A percentile compares a stretch with the other conserved stretches of the same genome.
Conservation (phyloP, 2,113 vertebrate genomes). For the Mormyrus lacerda region DNA sequence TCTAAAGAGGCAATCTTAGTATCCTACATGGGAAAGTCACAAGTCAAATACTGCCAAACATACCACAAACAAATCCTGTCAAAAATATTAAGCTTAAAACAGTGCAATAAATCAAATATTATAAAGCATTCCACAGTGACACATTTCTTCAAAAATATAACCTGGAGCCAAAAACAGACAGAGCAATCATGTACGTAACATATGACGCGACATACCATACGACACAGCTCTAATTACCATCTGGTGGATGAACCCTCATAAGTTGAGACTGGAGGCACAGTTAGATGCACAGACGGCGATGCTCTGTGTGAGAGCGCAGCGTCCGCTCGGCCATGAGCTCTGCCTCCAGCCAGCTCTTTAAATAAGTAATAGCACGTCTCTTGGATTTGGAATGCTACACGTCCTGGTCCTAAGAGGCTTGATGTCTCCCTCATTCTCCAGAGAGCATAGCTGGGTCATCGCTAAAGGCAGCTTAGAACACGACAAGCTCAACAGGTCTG, state of each 20-base stretch:
- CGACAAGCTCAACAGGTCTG: not conserved
- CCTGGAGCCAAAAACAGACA: not conserved
- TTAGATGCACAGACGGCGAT: not conserved
- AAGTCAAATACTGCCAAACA: not conserved
- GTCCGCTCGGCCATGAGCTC: not conserved
- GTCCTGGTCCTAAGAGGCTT: slow-evolving; percentile 46
- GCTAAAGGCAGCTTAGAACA: not conserved
- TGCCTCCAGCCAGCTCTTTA: slow-evolving; percentile 52
- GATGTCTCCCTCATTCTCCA: slow-evolving; percentile 28
- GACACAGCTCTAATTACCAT: not conserved
- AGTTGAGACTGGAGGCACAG: not conserved
- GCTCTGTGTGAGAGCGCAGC: not conserved
- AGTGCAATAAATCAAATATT: not conserved
- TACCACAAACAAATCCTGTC: not conserved
- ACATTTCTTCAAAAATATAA: not conserved
- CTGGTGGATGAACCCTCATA: not conserved
- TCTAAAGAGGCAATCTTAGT: slow-evolving; percentile 96
- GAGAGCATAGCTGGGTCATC: not conserved
- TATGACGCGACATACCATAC: not conserved
- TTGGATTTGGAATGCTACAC: slow-evolving; percentile 59
- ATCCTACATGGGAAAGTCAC: slow-evolving; percentile 63
- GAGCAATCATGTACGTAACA: not conserved
- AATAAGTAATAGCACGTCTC: slow-evolving; percentile 67
- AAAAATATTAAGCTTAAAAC: not conserved
- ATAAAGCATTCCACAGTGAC: not conserved